Conservation (phyloP, 2,888 invertebrate species). For the Barypeithes pellucidus region DNA sequence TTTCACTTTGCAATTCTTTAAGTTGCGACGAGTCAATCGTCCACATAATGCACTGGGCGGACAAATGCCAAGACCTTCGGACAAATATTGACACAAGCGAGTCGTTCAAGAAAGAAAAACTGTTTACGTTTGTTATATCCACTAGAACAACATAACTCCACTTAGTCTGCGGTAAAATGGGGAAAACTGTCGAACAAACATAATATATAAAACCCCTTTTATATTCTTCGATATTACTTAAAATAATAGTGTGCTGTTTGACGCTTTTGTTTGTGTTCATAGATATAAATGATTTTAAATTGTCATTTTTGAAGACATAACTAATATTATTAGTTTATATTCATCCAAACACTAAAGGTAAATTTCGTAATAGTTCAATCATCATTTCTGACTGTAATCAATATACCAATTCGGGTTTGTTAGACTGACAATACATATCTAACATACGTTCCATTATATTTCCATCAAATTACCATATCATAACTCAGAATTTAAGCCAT, state of each 20-base stretch:
- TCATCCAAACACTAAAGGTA: neutral
- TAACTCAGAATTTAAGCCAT: constrained; percentile 24
- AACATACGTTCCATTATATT: constrained; percentile 35
- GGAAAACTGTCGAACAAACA: constrained; percentile 27
- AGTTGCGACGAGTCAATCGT: constrained; percentile 25
- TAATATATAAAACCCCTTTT: neutral
- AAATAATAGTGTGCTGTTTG: neutral
- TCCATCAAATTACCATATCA: constrained; percentile 39
- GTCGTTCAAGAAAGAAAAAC: constrained; percentile 35
- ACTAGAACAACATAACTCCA: constrained; percentile 42
- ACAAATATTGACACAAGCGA: constrained; percentile 40
- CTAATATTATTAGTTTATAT: neutral
- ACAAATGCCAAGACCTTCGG: constrained; percentile 30
- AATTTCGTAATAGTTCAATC: constrained; percentile 20
- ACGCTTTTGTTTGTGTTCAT: neutral
- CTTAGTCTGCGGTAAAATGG: constrained; percentile 32
- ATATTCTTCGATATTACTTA: neutral
- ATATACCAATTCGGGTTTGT: constrained; percentile 28
- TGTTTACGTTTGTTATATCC: constrained; percentile 48
- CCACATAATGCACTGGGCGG: constrained; percentile 39
- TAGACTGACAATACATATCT: constrained; percentile 18
- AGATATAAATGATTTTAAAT: no score
- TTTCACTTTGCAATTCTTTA: neutral
- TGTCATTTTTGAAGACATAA: no score
- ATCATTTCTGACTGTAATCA: constrained; percentile 32